Base-by-base conservation (phyloP, 2,888 invertebrate species). In the Epinotia demarniana region DNA sequence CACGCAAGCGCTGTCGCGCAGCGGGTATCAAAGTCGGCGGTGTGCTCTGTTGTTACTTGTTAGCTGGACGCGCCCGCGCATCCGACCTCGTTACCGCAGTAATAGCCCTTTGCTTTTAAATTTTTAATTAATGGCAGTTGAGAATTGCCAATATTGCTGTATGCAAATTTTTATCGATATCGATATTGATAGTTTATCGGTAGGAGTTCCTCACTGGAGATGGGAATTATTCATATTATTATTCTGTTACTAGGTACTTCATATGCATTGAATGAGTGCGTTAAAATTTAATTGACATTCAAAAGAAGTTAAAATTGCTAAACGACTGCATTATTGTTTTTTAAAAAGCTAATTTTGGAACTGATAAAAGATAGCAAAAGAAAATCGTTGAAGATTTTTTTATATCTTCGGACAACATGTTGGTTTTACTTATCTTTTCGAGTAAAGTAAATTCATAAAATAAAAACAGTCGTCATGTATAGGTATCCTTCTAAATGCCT, bases 1-100 rank as follows among this genome's bases (percentile, higher is more conserved):
- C 91, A 90, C 91, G 91, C 91, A 87, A 90, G 87, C 85, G 84
- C 85, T 91, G 92, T 91, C 88, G 86, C 91, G 80, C 92, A 90
- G 91, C 91, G 85, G 91, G 91, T 85, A 87, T 89, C 89, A 87
- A 89, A 89, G 89, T 89, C 84, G 86, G 87, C 88, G 87, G 74
- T 79, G 75, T 76, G 77, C 73, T 67, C 75, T 75, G 75, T 78
- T 75, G 75, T 75, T 75, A 75, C 75, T 75, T 75, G 75, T 75
- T 75, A 75, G 71, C 72, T 72, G 77, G 73, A 75, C 63, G 74
- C 74, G 72, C 18, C 62, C 67, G 72, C 76, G 73, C 76, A 73
- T 76, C 76, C 76, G 78, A 71, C 73, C 78, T 77, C 75, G 75
- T 77, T 78, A 77, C 73, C 75, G 72, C 75, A 55, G 61, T 72